A percentile compares a stretch with the other conserved stretches of the same genome.
Evolutionary conservation across 2,797 vertebrate genomes (phyloP).

Genomic region (Neosilurus mollespiculum): DNA sequence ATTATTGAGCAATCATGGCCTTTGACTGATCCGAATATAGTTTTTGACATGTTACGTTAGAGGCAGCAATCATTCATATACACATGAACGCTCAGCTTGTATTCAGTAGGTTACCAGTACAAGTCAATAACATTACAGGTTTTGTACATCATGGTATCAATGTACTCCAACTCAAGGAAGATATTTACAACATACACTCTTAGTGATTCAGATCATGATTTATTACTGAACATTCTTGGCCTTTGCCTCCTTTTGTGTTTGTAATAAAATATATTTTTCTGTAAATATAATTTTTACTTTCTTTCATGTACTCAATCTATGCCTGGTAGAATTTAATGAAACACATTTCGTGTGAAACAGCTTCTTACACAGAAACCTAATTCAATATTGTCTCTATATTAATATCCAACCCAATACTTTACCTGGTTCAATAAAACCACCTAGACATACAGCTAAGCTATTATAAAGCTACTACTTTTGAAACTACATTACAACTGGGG

Average conservation of each 20-base stretch:
- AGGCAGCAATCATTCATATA: background rate
- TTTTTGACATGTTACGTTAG: too few species aligned
- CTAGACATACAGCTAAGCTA: too few species aligned
- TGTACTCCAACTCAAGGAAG: background rate
- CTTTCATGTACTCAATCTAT: background rate
- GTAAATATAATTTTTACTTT: background rate
- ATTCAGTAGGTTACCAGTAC: background rate
- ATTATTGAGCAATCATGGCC: background rate
- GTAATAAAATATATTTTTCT: background rate
- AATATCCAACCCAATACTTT: background rate
- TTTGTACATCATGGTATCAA: background rate
- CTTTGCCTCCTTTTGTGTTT: background rate
- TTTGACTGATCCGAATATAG: background rate
- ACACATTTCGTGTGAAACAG: background rate
- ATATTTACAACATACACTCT: background rate
- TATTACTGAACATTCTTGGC: background rate
- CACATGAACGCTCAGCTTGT: background rate
- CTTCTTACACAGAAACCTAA: background rate
- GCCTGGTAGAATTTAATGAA: background rate
- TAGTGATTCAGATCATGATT: background rate
- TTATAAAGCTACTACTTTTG: too few species aligned
- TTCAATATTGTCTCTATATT: constrained; percentile 1
- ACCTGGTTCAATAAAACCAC: background rate
- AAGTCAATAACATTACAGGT: background rate
- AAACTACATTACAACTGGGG: constrained; percentile 16